Base-by-base conservation (phyloP, 2,888 invertebrate genomes). In the Zaprionus lineosus region DNA sequence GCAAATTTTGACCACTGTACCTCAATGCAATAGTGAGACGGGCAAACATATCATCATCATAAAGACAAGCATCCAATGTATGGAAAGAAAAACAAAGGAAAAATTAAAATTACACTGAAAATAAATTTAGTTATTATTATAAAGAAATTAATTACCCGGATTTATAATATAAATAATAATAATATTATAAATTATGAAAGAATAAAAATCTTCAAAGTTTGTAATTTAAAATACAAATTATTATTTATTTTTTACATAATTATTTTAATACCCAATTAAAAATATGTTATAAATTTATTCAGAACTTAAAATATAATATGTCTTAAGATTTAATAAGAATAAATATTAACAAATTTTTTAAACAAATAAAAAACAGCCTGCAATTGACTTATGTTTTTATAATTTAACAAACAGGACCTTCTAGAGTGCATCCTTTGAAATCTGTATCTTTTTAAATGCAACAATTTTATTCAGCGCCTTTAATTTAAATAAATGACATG, bases 21-120 rank as follows among this genome's bases (percentile, higher is more conserved):
- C n/a, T n/a, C 48, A 41, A n/a, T 33, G 29, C 6, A 34, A 43
- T 63, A 58, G 36, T 72, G 52, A 56, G 55, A 29, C 51, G 56
- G 64, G 51, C 59, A 74, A 48, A 57, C 52, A 71, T 72, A 59
- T 60, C 51, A 51, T 62, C 67, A 63, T 66, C 61, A 66, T 53
- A 66, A 52, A 65, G 71, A 60, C 64, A 61, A 51, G 7, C 33
- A 40, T 50, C 47, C 26, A 40, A 29, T 50, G 48, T 37, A 50
- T 44, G 43, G 19, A 48, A 51, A 51, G 47, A 60, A 72, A n/a
- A n/a, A 71, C 65, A 41, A 41, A 59, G 66, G 50, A 71, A 21
- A 58, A 52, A 59, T 9, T 9, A 7, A 34, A 28, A 16, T 1
- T 15, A 36, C 59, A 68, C 65, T 55, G 40, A 8, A 5, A 18